Evolutionary conservation across 2,797 vertebrate species (phyloP).

Genomic region (Pseudomugil gertrudae): DNA sequence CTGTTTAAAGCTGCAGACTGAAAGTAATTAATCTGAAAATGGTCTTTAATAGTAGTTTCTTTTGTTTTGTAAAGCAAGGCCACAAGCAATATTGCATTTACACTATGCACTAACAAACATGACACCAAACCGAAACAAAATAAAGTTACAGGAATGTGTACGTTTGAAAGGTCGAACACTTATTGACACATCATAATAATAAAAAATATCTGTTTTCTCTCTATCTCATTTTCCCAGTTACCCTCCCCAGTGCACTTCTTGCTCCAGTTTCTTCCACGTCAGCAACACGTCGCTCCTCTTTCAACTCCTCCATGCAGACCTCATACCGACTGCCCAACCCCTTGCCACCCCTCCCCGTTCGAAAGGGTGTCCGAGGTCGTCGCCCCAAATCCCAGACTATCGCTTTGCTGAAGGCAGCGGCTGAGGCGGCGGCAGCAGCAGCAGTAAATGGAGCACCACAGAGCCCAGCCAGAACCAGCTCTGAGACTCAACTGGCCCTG

Average conservation of each 20-base stretch:
- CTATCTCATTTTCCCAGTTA: conserved; percentile 77
- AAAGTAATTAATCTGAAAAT: not conserved
- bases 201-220: conserved; percentile 2
- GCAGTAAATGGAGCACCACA: conserved; percentile 83
- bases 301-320: conserved; percentile 86
- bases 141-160: not conserved
- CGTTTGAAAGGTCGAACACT: not conserved
- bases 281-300: conserved; percentile 79
- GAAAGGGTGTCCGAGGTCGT: conserved; percentile 86
- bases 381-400: conserved; percentile 85
- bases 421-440: conserved; percentile 75
- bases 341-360: conserved; percentile 84
- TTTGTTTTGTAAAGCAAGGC: not conserved
- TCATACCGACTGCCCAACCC: conserved; percentile 86
- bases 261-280: conserved; percentile 83
- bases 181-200: not conserved
- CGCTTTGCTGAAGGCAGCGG: conserved; percentile 83
- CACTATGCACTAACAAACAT: not conserved
- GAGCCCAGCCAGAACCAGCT: conserved; percentile 63
- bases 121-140: not conserved
- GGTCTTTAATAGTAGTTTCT: not conserved
- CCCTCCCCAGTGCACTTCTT: conserved; percentile 83
- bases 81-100: not conserved
- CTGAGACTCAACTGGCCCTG: conserved; percentile 73
- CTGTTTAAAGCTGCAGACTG: not conserved